Percentiles rank a stretch among this genome's conserved stretches.
These are phyloP conservation scores for Zalophus californianus DNA, from an alignment of 2,797 vertebrate genomes.

Conservation along the genomic window DNA sequence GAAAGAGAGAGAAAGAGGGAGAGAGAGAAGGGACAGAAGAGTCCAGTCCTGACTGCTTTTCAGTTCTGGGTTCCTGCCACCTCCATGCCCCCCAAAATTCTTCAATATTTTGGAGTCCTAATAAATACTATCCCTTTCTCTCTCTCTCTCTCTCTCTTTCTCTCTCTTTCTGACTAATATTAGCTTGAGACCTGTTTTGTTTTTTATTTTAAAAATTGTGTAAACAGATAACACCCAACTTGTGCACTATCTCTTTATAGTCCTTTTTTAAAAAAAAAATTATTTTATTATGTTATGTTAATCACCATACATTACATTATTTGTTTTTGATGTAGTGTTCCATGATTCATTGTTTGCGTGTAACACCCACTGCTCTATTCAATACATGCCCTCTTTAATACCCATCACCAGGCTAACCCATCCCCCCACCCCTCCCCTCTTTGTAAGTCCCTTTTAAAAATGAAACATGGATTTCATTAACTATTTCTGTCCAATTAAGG, in stretches of 20 bases:
- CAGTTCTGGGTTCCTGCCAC: not conserved
- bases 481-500: not conserved
- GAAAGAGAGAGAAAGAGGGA: not conserved
- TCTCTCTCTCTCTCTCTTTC: not conserved
- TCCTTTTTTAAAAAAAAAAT: not conserved
- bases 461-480: slow-evolving; percentile 26
- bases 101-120: slow-evolving; percentile 32
- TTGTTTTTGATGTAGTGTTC: too few relatives aligned
- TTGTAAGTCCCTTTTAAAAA: not conserved
- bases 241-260: not conserved
- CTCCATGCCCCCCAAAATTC: not conserved
- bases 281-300: too few relatives aligned
- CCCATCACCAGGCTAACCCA: too few relatives aligned
- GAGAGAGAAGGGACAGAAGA: too few relatives aligned
- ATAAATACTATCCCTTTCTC: not conserved
- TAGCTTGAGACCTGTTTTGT: not conserved
- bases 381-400: too few relatives aligned
- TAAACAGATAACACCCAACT: not conserved
- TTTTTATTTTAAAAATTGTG: not conserved
- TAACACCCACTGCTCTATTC: too few relatives aligned
- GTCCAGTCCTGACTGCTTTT: not conserved
- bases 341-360: too few relatives aligned
- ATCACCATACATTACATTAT: too few relatives aligned
- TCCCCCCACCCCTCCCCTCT: not conserved
- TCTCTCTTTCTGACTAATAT: not conserved